Percentiles rank a stretch among this genome's conserved stretches.
Evolutionary conservation across 2,888 invertebrate genomes (phyloP).

Genomic region (Ceraclea dissimilis): DNA sequence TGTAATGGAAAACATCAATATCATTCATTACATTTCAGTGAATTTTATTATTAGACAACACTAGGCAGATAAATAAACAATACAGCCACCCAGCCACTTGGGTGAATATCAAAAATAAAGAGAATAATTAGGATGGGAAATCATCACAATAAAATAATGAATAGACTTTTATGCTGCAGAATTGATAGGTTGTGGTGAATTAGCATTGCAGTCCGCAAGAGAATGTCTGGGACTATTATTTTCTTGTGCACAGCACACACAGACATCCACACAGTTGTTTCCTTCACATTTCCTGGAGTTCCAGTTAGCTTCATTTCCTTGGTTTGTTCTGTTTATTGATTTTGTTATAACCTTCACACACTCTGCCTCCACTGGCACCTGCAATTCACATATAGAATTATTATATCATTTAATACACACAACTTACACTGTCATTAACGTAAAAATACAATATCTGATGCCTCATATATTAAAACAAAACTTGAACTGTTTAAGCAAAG

Average conservation of each 20-base stretch:
- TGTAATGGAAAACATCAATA: too few relatives aligned
- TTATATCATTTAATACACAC: too few relatives aligned
- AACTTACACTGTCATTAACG: too few relatives aligned
- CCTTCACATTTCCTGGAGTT: slow-evolving; percentile 1
- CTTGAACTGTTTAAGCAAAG: neutral
- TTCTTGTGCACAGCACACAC: slow-evolving; percentile 33
- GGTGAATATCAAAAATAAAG: too few relatives aligned
- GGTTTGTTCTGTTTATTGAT: neutral
- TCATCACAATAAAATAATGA: too few relatives aligned
- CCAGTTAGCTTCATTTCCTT: slow-evolving; percentile 10
- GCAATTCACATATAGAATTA: neutral
- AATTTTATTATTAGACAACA: too few relatives aligned
- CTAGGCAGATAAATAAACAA: too few relatives aligned
- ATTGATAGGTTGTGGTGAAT: slow-evolving; percentile 29
- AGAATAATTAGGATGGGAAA: too few relatives aligned
- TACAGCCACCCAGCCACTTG: too few relatives aligned
- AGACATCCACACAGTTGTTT: slow-evolving; percentile 22
- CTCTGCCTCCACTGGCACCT: neutral
- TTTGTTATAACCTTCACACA: neutral
- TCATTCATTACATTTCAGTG: too few relatives aligned
- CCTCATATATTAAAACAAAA: too few relatives aligned
- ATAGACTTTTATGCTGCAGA: slow-evolving; percentile 24
- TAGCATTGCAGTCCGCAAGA: slow-evolving; percentile 37
- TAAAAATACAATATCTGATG: too few relatives aligned
- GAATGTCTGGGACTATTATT: slow-evolving; percentile 29